These are phyloP conservation scores for Drosophila azteca DNA, from an alignment of 1,140 invertebrate species.

Conservation along the genomic window DNA sequence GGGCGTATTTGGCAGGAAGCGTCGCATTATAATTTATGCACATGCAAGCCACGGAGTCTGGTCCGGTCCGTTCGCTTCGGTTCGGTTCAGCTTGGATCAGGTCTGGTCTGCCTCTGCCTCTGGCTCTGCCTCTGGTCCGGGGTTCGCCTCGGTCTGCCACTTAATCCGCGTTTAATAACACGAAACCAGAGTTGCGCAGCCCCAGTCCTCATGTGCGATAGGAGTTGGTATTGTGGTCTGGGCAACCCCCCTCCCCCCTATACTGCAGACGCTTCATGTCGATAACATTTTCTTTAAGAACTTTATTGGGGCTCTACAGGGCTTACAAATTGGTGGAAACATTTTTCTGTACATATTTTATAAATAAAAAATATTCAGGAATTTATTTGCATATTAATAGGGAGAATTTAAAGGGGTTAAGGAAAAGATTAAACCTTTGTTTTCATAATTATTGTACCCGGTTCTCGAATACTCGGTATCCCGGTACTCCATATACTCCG, in stretches of 20 bases:
- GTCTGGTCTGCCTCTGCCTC: constrained; percentile 28
- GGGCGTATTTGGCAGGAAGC: constrained; percentile 60
- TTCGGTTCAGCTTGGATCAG: too few relatives aligned
- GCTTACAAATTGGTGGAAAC: constrained; percentile 21
- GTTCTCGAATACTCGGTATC: too few relatives aligned
- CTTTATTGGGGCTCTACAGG: constrained; percentile 40
- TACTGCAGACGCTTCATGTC: constrained; percentile 46
- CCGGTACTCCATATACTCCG: too few relatives aligned
- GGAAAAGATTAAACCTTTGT: too few relatives aligned
- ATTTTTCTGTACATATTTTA: neutral
- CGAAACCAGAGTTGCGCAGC: constrained; percentile 46
- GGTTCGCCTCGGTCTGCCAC: constrained; percentile 42
- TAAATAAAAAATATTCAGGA: too few relatives aligned
- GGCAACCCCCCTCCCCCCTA: too few relatives aligned
- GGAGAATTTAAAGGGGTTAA: too few relatives aligned
- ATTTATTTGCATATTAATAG: too few relatives aligned
- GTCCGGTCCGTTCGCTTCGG: constrained; percentile 36
- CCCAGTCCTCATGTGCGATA: constrained; percentile 23
- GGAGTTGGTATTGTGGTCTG: constrained; percentile 2
- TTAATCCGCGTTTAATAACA: constrained; percentile 82
- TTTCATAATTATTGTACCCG: too few relatives aligned
- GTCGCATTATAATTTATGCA: constrained; percentile 76
- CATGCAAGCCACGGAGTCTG: constrained; percentile 79
- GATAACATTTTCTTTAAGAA: constrained; percentile 63
- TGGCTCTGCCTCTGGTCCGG: constrained; percentile 2